A percentile compares a stretch with the other conserved stretches of the same genome.
These are phyloP conservation scores for Phyllotreta cruciferae DNA, from an alignment of 2,888 invertebrate species.

Conservation along the genomic window DNA sequence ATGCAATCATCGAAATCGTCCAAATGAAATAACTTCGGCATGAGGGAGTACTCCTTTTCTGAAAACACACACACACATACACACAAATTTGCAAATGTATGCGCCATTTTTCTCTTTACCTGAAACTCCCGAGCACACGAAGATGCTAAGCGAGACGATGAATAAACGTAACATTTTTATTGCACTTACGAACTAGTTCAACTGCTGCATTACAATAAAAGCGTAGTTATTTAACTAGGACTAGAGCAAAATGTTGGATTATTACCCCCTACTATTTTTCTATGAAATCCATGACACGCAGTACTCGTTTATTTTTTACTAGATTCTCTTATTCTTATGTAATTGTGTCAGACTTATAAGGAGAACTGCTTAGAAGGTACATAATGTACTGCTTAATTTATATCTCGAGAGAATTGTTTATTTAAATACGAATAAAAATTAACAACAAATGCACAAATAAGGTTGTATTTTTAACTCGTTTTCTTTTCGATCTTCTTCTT, in stretches of 20 bases:
- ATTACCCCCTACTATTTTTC: constrained; percentile 21
- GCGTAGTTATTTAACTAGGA: constrained; percentile 21
- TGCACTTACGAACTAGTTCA: constrained; percentile 16
- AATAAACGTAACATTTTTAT: constrained; percentile 18
- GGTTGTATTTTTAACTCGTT: not conserved
- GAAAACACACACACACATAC: constrained; percentile 13
- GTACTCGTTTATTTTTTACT: not conserved
- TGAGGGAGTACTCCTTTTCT: constrained; percentile 41
- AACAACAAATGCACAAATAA: constrained; percentile 6
- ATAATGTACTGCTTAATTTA: not conserved
- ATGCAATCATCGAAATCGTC: constrained; percentile 47
- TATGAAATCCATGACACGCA: constrained; percentile 9
- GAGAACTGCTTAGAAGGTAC: not conserved
- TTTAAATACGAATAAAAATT: constrained; percentile 5
- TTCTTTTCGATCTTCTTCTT: constrained; percentile 24
- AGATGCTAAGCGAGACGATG: constrained; percentile 9
- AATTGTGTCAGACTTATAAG: constrained; percentile 8
- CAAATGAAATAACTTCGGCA: constrained; percentile 44
- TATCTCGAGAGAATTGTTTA: not conserved
- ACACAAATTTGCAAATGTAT: not conserved
- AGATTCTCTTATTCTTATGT: not conserved
- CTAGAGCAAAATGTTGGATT: constrained; percentile 25
- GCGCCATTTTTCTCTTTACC: constrained; percentile 9
- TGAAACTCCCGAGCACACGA: constrained; percentile 15
- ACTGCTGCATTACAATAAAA: constrained; percentile 14